Conservation (phyloP, 2,113 vertebrate genomes). For the Sphaerodactylus townsendi region DNA sequence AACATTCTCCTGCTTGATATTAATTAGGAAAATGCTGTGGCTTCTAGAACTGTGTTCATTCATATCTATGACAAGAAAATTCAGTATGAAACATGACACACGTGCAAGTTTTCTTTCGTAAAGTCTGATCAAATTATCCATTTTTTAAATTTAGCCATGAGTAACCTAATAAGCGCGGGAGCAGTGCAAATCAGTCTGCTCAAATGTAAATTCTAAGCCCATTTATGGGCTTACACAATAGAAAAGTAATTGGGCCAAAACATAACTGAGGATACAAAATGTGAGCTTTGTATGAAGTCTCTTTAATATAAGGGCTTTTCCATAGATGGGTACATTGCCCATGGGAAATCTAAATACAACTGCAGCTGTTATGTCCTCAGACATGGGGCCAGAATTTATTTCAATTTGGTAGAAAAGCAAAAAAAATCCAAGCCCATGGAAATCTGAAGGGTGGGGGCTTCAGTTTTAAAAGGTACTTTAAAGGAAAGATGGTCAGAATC, state of each 20-base stretch:
- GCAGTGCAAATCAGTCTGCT: rapidly evolving
- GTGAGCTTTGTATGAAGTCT: not conserved
- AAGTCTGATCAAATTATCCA: not conserved
- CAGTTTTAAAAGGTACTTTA: not conserved
- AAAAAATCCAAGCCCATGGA: not conserved
- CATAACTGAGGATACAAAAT: not conserved
- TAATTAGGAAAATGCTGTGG: conserved; percentile 96
- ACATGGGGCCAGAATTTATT: not conserved
- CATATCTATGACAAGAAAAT: conserved; percentile 85
- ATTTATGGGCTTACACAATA: no score
- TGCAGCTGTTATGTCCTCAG: not conserved
- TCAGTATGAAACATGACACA: not conserved
- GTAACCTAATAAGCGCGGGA: not conserved
- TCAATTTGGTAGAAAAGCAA: not conserved
- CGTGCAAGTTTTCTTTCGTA: not conserved
- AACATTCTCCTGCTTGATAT: conserved; percentile 96
- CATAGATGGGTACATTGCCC: not conserved
- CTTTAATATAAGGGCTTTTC: not conserved
- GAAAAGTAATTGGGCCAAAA: rapidly evolving
- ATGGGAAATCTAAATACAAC: not conserved
- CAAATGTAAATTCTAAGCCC: not conserved
- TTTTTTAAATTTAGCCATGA: not conserved
- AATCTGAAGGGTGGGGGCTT: not conserved
- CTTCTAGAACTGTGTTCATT: conserved; percentile 98
- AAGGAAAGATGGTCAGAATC: not conserved